Conservation (phyloP, 2,797 vertebrate species). For the Fratercula arctica region DNA sequence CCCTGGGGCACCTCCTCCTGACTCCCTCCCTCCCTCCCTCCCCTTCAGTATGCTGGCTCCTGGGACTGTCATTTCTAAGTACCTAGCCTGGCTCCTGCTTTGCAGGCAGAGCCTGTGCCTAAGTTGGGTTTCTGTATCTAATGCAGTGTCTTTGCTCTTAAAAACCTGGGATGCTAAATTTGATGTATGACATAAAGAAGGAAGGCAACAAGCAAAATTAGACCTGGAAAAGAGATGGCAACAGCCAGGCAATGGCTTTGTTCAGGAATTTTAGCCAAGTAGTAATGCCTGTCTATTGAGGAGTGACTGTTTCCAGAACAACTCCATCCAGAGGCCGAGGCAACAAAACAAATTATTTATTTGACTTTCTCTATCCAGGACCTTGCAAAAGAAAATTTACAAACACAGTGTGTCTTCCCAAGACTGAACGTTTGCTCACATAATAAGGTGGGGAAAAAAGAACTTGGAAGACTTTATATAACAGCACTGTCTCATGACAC, state of each 20-base stretch:
- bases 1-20: neutral
- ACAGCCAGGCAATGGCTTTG: neutral
- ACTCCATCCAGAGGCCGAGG: neutral
- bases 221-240: neutral
- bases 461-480: slow-evolving; percentile 24
- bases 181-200: neutral
- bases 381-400: slow-evolving; percentile 19
- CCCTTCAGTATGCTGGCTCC: neutral
- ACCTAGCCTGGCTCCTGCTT: neutral
- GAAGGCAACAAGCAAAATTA: slow-evolving; percentile 16
- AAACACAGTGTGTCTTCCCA: neutral
- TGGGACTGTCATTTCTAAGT: neutral
- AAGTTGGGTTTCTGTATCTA: neutral
- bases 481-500: neutral
- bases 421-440: slow-evolving; percentile 10
- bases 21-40: neutral
- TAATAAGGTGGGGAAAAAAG: neutral
- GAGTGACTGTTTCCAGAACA: neutral
- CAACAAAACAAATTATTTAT: neutral
- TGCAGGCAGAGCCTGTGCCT: neutral
- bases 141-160: neutral
- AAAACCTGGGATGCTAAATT: neutral
- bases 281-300: neutral
- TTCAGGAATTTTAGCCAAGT: neutral
- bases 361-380: neutral